phyloP scores from a whole-genome alignment of 2,888 invertebrate genomes.

The Agrochola circellaris region DNA sequence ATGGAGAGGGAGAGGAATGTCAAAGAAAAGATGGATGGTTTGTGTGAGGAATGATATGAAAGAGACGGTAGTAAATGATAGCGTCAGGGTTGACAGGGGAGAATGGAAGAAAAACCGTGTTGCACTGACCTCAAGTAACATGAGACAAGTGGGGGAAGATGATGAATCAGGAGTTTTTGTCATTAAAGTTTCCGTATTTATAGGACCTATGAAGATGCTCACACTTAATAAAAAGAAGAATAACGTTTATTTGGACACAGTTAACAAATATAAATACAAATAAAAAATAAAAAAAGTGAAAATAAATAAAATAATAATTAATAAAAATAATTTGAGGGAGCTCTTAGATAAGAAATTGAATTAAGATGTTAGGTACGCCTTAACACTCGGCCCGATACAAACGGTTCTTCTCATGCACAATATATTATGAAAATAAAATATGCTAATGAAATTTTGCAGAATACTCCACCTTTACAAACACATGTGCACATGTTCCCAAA shows the following conservation, averaged over 20 bases:
- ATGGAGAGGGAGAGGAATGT: no score
- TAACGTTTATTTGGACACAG: no score
- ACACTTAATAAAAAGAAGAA: background rate
- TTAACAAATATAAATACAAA: no score
- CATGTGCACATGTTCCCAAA: background rate
- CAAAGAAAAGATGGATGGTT: no score
- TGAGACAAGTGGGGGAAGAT: no score
- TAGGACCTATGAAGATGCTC: background rate
- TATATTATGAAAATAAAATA: conserved; percentile 10
- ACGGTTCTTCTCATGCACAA: background rate
- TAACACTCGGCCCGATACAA: background rate
- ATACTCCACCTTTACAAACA: background rate
- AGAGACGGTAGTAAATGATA: no score
- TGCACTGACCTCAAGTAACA: no score
- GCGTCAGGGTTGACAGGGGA: no score
- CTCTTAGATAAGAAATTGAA: background rate
- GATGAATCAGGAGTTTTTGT: background rate
- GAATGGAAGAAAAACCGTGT: no score
- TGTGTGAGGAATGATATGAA: no score
- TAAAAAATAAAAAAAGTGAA: no score
- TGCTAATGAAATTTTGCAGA: conserved; percentile 21
- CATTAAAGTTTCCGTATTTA: background rate
- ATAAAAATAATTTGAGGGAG: background rate
- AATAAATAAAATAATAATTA: no score
- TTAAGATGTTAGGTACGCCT: background rate